Evolutionary conservation across 2,888 invertebrate genomes (phyloP).

Genomic region (Sarcophaga rosellei): DNA sequence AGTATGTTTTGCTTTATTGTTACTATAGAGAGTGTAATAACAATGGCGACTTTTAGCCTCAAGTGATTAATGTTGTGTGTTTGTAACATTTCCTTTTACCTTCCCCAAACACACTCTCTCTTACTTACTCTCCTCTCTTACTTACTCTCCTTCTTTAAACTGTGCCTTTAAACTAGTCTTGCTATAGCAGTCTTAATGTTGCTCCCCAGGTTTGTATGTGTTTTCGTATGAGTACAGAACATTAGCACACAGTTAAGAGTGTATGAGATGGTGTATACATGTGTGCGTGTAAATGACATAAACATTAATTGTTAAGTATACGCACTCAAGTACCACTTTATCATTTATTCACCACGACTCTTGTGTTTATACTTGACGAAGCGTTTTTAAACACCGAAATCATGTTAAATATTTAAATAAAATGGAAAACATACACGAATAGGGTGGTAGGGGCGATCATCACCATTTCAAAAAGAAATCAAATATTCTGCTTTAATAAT

Average conservation of each 20-base stretch:
- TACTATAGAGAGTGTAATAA: conserved; percentile 12
- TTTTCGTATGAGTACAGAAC: neutral
- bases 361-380: neutral
- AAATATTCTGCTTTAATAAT: too few relatives aligned
- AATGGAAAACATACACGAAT: neutral
- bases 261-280: neutral
- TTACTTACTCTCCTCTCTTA: too few relatives aligned
- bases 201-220: neutral
- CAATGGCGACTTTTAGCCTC: conserved; percentile 43
- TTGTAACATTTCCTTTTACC: neutral
- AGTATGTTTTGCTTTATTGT: neutral
- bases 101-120: neutral
- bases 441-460: too few relatives aligned
- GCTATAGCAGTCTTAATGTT: neutral
- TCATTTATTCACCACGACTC: neutral
- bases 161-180: neutral
- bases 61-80: conserved; percentile 5
- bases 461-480: too few relatives aligned
- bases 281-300: conserved; percentile 11
- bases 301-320: conserved; percentile 43
- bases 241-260: neutral
- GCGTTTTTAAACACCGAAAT: neutral
- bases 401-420: conserved; percentile 1
- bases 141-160: neutral
- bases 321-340: conserved; percentile 28